Evolutionary conservation across 1,140 invertebrate genomes (phyloP).

Genomic region (Tigriopus japonicus): DNA sequence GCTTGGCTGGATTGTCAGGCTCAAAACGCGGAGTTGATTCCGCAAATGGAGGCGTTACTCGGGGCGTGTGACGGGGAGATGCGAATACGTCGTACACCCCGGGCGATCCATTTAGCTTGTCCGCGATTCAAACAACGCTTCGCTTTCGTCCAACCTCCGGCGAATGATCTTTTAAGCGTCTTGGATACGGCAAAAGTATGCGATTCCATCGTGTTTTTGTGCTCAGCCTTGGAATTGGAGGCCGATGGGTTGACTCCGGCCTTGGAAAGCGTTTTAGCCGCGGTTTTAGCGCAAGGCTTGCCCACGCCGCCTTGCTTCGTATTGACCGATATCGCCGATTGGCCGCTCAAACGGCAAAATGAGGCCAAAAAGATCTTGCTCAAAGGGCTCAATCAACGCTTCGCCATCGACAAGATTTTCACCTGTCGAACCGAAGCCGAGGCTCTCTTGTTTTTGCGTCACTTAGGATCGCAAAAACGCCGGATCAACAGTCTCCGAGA

Average conservation of each 20-base stretch:
- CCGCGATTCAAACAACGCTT: conserved; percentile 68
- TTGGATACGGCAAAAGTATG: conserved; percentile 67
- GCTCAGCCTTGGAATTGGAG: conserved; percentile 23
- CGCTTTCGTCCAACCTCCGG: conserved; percentile 48
- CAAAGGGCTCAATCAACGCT: neutral
- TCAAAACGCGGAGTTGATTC: neutral
- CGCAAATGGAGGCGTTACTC: neutral
- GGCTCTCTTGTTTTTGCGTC: conserved; percentile 41
- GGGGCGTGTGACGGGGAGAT: neutral
- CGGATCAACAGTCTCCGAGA: conserved; percentile 36
- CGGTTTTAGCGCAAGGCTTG: conserved; percentile 18
- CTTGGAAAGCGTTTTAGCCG: conserved; percentile 14
- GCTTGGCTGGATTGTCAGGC: neutral
- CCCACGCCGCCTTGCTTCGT: conserved; percentile 16
- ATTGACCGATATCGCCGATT: conserved; percentile 17
- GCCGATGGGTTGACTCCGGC: conserved; percentile 22
- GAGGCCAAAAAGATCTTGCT: neutral
- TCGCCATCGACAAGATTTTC: conserved; percentile 13
- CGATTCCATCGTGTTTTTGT: conserved; percentile 55
- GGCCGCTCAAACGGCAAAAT: neutral
- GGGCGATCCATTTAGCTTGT: conserved; percentile 31
- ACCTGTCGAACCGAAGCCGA: neutral
- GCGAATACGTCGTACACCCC: neutral
- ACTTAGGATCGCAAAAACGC: conserved; percentile 60
- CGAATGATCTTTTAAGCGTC: conserved; percentile 45